Evolutionary conservation across 2,113 vertebrate species (phyloP), one percentile per base, ranked within the genome.

Genomic region (Dasyurus viverrinus): DNA sequence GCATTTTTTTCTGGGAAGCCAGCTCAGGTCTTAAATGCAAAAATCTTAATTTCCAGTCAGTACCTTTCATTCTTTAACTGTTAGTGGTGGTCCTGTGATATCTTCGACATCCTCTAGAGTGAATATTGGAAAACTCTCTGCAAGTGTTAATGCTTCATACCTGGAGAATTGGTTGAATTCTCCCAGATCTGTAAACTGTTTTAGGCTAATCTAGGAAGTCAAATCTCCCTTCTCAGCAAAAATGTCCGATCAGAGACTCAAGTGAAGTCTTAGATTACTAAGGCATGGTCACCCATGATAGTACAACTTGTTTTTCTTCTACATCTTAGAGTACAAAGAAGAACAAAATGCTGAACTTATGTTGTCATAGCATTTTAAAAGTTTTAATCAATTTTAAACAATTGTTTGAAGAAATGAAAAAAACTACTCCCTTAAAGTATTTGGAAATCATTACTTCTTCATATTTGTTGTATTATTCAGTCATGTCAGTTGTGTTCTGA

Each of bases 211-310:
- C 54, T 94, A 93, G 91, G 24, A 19, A 90, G 53, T 92, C 47
- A 89, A 46, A 36, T 50, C 22, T 25, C 54, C 48, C 30, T 94
- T 92, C 54, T 96, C 92, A 55, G 96, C 57, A 92, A 96, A 93
- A 90, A 4, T n/a, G 89, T 27, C 54, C 50, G 42, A 19, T 53
- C 27, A 27, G 93, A 92, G 53, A 46, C 53, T 2, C 0, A 6
- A 12, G 50, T 25, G 24, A 76, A 55, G 57, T 76, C 91, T 93
- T 48, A 2, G 2, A 50, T 93, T 93, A 92, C 89, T 27, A 89
- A 92, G 47, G 93, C 94, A 42, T 89, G 89, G 48, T 16, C 76
- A 53, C 68, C 89, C 93, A 76, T 36, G 30, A 52, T 46, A 36
- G 22, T 5, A 16, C 11, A 2, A 53, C 30, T 89, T 53, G 53